A percentile compares a stretch with the other conserved stretches of the same genome.
phyloP scores from a whole-genome alignment of 2,113 vertebrate genomes.

The Chaetops frenatus region DNA sequence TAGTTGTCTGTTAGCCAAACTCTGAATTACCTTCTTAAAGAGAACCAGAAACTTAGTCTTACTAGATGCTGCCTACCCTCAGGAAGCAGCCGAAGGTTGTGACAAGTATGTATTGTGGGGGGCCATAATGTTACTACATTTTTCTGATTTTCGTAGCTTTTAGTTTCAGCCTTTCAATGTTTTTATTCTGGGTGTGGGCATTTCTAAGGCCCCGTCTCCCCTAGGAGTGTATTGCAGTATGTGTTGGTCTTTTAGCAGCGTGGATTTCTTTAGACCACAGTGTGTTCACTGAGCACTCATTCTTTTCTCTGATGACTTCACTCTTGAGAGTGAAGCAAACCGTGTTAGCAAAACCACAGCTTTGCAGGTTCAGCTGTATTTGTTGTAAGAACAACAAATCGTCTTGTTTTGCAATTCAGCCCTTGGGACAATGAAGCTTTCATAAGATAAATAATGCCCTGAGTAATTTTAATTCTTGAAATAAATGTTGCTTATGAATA shows the following conservation, averaged over 20 bases:
- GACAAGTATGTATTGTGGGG: not conserved
- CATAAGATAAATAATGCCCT: not conserved
- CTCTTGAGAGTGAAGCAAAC: not conserved
- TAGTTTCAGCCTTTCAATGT: not conserved
- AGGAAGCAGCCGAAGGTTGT: not conserved
- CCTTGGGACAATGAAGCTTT: not conserved
- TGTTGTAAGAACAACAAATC: not conserved
- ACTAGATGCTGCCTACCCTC: not conserved
- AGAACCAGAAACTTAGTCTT: not conserved
- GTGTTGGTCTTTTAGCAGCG: not conserved
- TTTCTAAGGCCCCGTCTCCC: not conserved
- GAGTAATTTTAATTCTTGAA: not conserved
- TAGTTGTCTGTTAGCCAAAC: not conserved
- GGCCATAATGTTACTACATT: not conserved
- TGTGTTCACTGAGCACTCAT: not conserved
- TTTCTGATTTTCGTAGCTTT: not conserved
- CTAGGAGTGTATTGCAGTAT: not conserved
- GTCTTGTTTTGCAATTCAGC: not conserved
- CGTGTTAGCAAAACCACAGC: not conserved
- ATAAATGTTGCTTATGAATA: not conserved
- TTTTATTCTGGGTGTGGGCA: not conserved
- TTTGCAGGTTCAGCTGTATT: not conserved
- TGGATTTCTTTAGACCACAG: not conserved
- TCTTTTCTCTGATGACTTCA: not conserved
- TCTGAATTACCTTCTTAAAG: not conserved